These are phyloP conservation scores for Cochlearius cochlearius DNA, from an alignment of 2,113 vertebrate genomes.

Conservation along the genomic window DNA sequence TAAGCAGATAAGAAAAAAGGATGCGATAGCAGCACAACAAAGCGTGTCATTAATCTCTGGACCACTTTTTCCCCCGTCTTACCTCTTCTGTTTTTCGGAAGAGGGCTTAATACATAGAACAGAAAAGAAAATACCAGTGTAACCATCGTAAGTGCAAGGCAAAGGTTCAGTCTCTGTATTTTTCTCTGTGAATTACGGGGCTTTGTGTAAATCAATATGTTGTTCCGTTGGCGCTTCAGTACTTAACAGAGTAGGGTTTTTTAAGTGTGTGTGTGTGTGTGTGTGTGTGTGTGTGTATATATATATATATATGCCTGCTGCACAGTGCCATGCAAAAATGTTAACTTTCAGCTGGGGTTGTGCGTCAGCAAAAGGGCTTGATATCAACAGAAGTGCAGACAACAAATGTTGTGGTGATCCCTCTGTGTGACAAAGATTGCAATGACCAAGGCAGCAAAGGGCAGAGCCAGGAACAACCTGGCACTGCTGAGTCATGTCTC, in stretches of 20 bases:
- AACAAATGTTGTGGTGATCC: not conserved
- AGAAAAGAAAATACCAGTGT: not conserved
- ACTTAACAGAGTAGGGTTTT: not conserved
- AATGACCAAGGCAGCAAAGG: not conserved
- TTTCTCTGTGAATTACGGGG: not conserved
- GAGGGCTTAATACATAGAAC: not conserved
- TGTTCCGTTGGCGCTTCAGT: not conserved
- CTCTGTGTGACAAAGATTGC: not conserved
- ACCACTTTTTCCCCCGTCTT: not conserved
- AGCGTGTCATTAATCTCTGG: not conserved
- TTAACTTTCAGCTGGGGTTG: not conserved
- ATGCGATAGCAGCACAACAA: not conserved
- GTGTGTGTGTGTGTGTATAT: too few species aligned
- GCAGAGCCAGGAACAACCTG: not conserved
- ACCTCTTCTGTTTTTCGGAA: not conserved
- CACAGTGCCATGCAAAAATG: not conserved
- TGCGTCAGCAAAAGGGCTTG: not conserved
- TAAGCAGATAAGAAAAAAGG: not conserved
- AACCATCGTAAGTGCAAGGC: not conserved
- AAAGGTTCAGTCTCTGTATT: not conserved
- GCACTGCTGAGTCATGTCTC: not conserved
- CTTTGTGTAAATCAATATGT: not conserved
- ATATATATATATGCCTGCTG: not conserved
- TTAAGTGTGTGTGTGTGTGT: too few species aligned
- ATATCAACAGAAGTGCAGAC: not conserved